Conservation (phyloP, 1,140 invertebrate genomes). For the Heliconius himera region DNA sequence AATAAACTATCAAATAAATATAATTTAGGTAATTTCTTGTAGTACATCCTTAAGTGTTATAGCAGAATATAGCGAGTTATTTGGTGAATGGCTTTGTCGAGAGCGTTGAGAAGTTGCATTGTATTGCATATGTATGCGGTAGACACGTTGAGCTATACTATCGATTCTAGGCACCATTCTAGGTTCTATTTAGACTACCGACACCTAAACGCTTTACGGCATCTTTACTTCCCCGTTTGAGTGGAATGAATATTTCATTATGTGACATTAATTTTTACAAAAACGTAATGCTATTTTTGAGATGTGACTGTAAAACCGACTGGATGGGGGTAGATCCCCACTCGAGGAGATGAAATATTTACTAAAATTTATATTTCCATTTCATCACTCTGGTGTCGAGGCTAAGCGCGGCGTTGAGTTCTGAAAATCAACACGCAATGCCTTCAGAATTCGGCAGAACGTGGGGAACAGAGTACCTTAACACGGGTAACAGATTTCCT, state of each 20-base stretch:
- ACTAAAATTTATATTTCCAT: too few species aligned
- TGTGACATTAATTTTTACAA: background rate
- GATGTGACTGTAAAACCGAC: too few species aligned
- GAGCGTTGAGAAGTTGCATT: slow-evolving; percentile 3
- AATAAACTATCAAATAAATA: background rate
- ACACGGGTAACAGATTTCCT: too few species aligned
- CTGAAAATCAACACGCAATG: too few species aligned
- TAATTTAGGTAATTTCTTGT: background rate
- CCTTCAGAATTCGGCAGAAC: too few species aligned
- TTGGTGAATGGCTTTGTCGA: background rate
- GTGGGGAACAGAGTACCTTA: too few species aligned
- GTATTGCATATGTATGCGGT: slow-evolving; percentile 11
- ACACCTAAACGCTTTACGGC: background rate
- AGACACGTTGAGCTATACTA: background rate
- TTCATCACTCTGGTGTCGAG: too few species aligned
- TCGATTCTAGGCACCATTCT: background rate
- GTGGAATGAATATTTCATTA: background rate
- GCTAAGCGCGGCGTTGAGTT: too few species aligned
- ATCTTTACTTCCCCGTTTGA: background rate
- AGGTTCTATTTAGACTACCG: background rate
- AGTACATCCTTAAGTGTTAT: background rate
- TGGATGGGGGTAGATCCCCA: too few species aligned
- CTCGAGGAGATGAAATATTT: too few species aligned
- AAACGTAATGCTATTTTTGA: too few species aligned
- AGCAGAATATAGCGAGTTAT: slow-evolving; percentile 4